Conservation (phyloP, 2,113 vertebrate species). For the Channa argus region DNA sequence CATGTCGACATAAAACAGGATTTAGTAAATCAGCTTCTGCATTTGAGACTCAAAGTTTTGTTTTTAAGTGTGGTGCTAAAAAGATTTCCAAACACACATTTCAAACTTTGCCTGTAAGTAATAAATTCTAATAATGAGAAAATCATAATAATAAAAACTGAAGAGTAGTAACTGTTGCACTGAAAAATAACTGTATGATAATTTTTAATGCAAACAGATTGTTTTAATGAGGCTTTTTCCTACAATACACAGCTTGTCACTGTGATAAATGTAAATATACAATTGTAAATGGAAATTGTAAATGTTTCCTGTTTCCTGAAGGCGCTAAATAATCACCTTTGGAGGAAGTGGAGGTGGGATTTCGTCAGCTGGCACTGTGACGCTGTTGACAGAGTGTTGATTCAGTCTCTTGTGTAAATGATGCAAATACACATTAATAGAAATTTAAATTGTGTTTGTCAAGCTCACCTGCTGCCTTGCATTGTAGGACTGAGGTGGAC, state of each 20-base stretch:
- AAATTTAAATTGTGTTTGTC: not conserved
- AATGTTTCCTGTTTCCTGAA: not conserved
- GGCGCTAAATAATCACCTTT: slow-evolving; percentile 81
- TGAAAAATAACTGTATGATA: too few relatives aligned
- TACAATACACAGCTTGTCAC: not conserved
- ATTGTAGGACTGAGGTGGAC: slow-evolving; percentile 64
- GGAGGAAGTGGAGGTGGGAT: slow-evolving; percentile 90
- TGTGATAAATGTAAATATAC: not conserved
- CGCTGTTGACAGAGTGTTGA: slow-evolving; percentile 57
- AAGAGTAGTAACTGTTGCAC: too few relatives aligned
- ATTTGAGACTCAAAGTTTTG: too few relatives aligned
- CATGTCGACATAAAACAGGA: not conserved
- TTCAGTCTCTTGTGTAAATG: not conserved
- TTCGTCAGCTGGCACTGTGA: slow-evolving; percentile 55
- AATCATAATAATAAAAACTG: too few relatives aligned
- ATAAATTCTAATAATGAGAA: too few relatives aligned
- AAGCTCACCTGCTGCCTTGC: slow-evolving; percentile 53
- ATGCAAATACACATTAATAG: not conserved
- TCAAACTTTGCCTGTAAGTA: too few relatives aligned
- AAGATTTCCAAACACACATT: too few relatives aligned
- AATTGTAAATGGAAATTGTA: too few relatives aligned
- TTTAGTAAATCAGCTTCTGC: too few relatives aligned
- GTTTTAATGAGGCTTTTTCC: too few relatives aligned
- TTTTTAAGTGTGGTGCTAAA: too few relatives aligned
- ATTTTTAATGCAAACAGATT: too few relatives aligned